Evolutionary conservation across 2,113 vertebrate species (phyloP).

Genomic region (Struthidea cinerea): DNA sequence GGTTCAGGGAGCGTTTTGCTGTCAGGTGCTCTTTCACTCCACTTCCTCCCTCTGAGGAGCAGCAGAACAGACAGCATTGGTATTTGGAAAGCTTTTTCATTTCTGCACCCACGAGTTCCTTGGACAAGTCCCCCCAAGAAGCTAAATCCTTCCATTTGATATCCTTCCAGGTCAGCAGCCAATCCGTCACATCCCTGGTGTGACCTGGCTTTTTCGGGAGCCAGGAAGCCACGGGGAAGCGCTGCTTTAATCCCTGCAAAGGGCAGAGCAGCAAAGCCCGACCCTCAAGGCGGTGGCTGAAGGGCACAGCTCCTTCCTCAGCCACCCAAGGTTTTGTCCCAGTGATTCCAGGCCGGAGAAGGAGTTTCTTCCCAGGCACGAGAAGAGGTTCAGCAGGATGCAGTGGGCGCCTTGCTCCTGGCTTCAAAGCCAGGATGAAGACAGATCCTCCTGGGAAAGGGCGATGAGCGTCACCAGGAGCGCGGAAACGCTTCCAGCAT

Average conservation of each 20-base stretch:
- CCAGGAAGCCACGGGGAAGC: background rate
- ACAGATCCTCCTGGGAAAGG: background rate
- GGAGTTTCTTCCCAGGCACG: accelerated
- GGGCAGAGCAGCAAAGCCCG: accelerated
- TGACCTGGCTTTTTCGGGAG: background rate
- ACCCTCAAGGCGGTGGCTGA: background rate
- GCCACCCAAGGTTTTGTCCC: background rate
- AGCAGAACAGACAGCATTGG: background rate
- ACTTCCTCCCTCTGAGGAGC: background rate
- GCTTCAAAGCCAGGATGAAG: background rate
- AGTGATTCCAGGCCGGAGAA: background rate
- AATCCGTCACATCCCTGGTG: background rate
- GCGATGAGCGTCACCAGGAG: background rate
- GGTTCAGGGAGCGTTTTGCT: background rate
- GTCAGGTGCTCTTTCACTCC: background rate
- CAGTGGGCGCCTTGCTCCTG: accelerated
- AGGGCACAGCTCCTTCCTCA: background rate
- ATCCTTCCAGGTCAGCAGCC: background rate
- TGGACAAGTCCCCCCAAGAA: background rate
- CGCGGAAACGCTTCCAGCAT: background rate
- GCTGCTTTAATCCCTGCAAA: background rate
- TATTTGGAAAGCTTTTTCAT: background rate
- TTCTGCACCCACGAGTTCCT: background rate
- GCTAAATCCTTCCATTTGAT: conserved; percentile 4
- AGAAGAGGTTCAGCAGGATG: background rate